Percentiles rank a stretch among this genome's conserved stretches.
phyloP scores from a whole-genome alignment of 1,140 invertebrate genomes.

The Dendrolimus kikuchii region DNA sequence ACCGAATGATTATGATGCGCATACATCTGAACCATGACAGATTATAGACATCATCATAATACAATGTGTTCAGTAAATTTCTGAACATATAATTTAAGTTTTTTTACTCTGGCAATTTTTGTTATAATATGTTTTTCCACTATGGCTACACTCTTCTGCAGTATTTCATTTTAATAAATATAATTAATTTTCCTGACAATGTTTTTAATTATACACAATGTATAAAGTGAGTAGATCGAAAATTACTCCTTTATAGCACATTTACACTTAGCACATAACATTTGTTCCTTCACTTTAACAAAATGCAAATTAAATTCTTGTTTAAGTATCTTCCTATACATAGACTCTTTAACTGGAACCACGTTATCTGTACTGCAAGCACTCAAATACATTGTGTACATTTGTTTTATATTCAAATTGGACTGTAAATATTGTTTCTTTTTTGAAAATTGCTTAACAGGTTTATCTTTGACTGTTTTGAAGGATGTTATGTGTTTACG shows the following conservation, averaged over 20 bases:
- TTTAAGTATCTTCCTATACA: conserved; percentile 68
- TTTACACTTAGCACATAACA: conserved; percentile 54
- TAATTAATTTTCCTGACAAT: no score
- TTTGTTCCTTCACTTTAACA: conserved; percentile 51
- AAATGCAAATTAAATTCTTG: conserved; percentile 68
- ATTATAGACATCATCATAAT: no score
- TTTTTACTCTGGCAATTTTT: no score
- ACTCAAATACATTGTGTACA: conserved; percentile 61
- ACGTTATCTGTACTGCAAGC: conserved; percentile 48
- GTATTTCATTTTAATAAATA: no score
- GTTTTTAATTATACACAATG: no score
- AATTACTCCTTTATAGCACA: conserved; percentile 46
- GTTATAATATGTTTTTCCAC: no score
- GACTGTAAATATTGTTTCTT: conserved; percentile 63
- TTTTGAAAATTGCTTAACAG: conserved; percentile 53
- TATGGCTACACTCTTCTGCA: no score
- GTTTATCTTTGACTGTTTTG: conserved; percentile 45
- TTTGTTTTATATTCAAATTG: conserved; percentile 62
- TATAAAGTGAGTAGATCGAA: no score
- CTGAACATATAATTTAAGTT: no score
- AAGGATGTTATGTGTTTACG: conserved; percentile 54
- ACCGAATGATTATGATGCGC: no score
- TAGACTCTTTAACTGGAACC: conserved; percentile 58
- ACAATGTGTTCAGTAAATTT: no score
- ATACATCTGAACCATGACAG: no score